Percentiles rank a stretch among this genome's conserved stretches.
These are phyloP conservation scores for Sardinella longiceps DNA, from an alignment of 2,797 vertebrate genomes.

Conservation along the genomic window DNA sequence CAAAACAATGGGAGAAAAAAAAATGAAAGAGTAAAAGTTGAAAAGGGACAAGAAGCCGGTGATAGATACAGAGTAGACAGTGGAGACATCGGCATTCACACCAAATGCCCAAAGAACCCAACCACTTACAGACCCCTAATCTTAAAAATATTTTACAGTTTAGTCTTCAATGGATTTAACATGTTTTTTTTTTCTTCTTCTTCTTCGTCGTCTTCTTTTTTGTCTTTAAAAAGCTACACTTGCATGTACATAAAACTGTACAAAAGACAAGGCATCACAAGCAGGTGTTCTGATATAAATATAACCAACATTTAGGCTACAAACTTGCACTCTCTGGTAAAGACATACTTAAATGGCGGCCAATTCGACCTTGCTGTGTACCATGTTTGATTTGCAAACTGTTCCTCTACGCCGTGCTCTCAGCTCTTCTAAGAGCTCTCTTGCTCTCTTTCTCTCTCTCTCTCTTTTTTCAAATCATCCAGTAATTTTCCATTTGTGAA, in stretches of 20 bases:
- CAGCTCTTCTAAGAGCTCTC: background rate
- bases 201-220: slow-evolving; percentile 73
- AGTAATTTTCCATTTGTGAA: slow-evolving; percentile 18
- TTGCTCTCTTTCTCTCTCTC: background rate
- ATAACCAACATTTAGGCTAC: slow-evolving; percentile 87
- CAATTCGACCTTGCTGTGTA: slow-evolving; percentile 31
- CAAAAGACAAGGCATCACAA: slow-evolving; percentile 96
- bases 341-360: slow-evolving; percentile 61
- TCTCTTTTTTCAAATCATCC: background rate
- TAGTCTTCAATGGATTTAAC: slow-evolving; percentile 78
- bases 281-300: slow-evolving; percentile 87
- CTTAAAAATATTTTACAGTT: slow-evolving; percentile 85
- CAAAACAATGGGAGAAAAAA: slow-evolving; percentile 67
- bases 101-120: slow-evolving; percentile 75
- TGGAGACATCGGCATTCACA: slow-evolving; percentile 76
- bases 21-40: slow-evolving; percentile 50
- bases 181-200: slow-evolving; percentile 67
- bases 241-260: slow-evolving; percentile 99
- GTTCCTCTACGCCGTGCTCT: background rate
- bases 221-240: slow-evolving; percentile 89
- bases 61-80: slow-evolving; percentile 71
- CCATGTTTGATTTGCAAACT: background rate
- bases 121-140: slow-evolving; percentile 83
- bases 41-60: slow-evolving; percentile 67
- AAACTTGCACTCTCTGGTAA: slow-evolving; percentile 68